phyloP scores from a whole-genome alignment of 2,888 invertebrate species.

The Harpagoxenus sublaevis region DNA sequence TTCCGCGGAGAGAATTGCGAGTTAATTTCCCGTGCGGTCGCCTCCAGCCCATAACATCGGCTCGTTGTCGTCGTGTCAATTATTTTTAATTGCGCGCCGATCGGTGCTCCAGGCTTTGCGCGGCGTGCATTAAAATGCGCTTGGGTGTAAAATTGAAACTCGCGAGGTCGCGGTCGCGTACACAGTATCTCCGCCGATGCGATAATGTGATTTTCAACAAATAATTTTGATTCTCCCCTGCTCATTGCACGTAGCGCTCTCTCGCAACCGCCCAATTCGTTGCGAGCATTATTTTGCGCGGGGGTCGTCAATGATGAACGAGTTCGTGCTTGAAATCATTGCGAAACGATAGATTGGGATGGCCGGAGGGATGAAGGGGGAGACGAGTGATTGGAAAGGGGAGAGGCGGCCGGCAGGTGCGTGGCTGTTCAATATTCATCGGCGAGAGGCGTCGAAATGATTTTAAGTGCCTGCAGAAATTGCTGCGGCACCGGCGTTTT shows the following conservation, averaged over 20 bases:
- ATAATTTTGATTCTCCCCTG: slow-evolving; percentile 66
- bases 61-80: slow-evolving; percentile 63
- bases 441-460: slow-evolving; percentile 66
- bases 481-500: slow-evolving; percentile 59
- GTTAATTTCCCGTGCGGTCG: slow-evolving; percentile 53
- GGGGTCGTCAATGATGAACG: slow-evolving; percentile 61
- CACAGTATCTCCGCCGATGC: slow-evolving; percentile 40
- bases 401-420: slow-evolving; percentile 58
- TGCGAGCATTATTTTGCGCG: slow-evolving; percentile 56
- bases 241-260: slow-evolving; percentile 55
- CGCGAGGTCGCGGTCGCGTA: slow-evolving; percentile 56
- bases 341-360: slow-evolving; percentile 43
- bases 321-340: slow-evolving; percentile 68
- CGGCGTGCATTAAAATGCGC: slow-evolving; percentile 74
- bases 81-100: slow-evolving; percentile 75
- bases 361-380: slow-evolving; percentile 10
- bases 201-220: slow-evolving; percentile 75
- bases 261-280: slow-evolving; percentile 50
- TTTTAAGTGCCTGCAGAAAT: slow-evolving; percentile 69
- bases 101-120: slow-evolving; percentile 68
- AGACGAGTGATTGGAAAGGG: slow-evolving; percentile 43
- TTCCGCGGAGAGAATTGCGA: slow-evolving; percentile 38
- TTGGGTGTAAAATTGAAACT: slow-evolving; percentile 76
- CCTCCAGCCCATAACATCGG: slow-evolving; percentile 30
- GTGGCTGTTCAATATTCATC: slow-evolving; percentile 63